Evolutionary conservation across 2,888 invertebrate genomes (phyloP), one percentile per base, ranked within the genome.

Genomic region (Cataglyphis altisquamis): DNA sequence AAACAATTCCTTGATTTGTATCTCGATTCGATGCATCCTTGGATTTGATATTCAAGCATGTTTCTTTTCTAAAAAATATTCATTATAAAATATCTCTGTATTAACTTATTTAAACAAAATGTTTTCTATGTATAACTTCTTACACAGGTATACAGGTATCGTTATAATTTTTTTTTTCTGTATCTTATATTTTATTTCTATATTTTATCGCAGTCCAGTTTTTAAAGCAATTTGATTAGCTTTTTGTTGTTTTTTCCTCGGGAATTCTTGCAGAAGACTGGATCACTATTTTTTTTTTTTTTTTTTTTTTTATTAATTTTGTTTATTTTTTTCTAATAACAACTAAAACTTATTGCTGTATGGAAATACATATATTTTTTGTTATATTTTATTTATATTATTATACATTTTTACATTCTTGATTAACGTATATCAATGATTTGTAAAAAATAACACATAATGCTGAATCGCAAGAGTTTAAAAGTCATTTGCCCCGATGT

Each of bases 401-500:
- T 41, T 32, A 6, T 32, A 32, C 6, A 60, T 41, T 41, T 73
- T 73, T 8, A 60, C 0, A 29, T 12, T 73, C 18, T 5, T 29
- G 1, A 1, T 62, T 62, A 15, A 9, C 45, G 18, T 0, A 10
- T 21, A 21, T 15, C 36, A 48, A 48, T 15, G 15, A 32, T 39
- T 55, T n/a, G 15, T 18, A 5, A 52, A 75, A 39, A 55, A n/a
- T 29, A 29, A 66, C 29, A 55, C 8, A 18, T n/a, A 60, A 68
- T 21, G 68, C 67, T 25, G 52, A 55, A 55, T 77, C 39, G 57
- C 67, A 25, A 32, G 5, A 32, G 32, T 67, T 67, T 60, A 60
- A 60, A 21, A 78, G 60, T 68, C 68, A 45, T 60, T 78, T 36
- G 78, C 60, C 60, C 45, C 78, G 78, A 45, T 60, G 55, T 36